Base-by-base conservation (phyloP, 2,113 vertebrate genomes). In the Oncorhynchus clarkii region DNA sequence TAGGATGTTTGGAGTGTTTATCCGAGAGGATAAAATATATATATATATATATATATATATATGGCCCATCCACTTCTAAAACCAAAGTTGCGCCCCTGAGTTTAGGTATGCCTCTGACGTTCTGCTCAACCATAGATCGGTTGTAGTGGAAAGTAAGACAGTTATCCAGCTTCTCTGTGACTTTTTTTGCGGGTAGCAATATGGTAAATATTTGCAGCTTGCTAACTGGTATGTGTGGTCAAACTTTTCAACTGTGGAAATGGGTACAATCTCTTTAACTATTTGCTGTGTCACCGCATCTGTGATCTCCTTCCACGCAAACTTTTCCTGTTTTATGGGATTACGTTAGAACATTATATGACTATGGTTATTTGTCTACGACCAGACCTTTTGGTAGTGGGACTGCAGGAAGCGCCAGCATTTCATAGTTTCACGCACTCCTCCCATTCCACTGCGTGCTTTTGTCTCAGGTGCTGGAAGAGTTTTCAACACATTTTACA, bases 51-150 rank as follows among this genome's bases (percentile, higher is more conserved):
- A 31, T 5, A 31, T 5, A 31, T 39, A 8, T 39, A 39, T 9
- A 39, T 39, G 8, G 39, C 39, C 7, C 39, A 8, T 9, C 8
- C 39, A 39, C 39, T 2, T 39, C 39, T 39, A 39, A 39, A 39
- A 39, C 39, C 8, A 39, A 39, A 39, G 39, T 39, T 39, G 39
- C 39, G 39, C 39, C 39, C 39, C 39, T 45, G 9, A 45, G 39
- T 2, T 11, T 29, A 64, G 59, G 26, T 69, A 69, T 1, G 49
- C 54, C 16, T 72, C n/a, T 51, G 60, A 24, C 1, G 70, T 72
- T 39, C n/a, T 45, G 24, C 73, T 78, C 12, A 14, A 76, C 77
- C 70, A 76, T 20, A 79, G 11, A 48, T 82, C 70, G 13, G 57
- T 59, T 14, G n/a, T 79, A 6, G 65, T 27, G 31, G 70, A 18